phyloP scores from a whole-genome alignment of 2,113 vertebrate species.

The Cyanistes caeruleus region DNA sequence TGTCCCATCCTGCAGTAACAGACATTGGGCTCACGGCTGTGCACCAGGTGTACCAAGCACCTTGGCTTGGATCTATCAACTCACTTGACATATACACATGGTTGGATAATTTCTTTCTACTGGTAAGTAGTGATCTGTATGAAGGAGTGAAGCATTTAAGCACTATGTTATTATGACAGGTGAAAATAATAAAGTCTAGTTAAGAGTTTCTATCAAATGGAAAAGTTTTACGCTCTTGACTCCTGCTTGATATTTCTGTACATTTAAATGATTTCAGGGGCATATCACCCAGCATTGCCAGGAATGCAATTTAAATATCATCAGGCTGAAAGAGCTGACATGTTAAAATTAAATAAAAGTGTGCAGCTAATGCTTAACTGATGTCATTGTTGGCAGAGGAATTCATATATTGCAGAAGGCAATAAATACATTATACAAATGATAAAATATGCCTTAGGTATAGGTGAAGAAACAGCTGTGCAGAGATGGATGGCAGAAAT shows the following conservation, averaged over 20 bases:
- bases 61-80: slow-evolving; percentile 89
- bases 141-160: not conserved
- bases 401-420: not conserved
- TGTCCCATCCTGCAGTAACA: slow-evolving; percentile 89
- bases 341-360: slow-evolving; percentile 23
- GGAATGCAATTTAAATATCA: slow-evolving; percentile 30
- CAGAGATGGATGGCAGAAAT: not conserved
- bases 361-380: not conserved
- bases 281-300: not conserved
- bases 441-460: not conserved
- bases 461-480: not conserved
- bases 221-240: slow-evolving; percentile 16
- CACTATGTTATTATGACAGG: not conserved
- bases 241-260: not conserved
- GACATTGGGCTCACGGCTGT: slow-evolving; percentile 88
- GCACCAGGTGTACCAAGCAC: slow-evolving; percentile 82
- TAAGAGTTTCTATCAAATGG: not conserved
- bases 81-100: slow-evolving; percentile 85
- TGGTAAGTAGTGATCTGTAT: slow-evolving; percentile 77
- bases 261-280: slow-evolving; percentile 4
- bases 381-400: slow-evolving; percentile 21
- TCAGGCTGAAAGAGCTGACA: not conserved
- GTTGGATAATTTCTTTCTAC: slow-evolving; percentile 91
- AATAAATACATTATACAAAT: not conserved
- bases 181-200: not conserved